Percentiles rank a stretch among this genome's conserved stretches.
Conservation (phyloP, 2,888 invertebrate species). For the Dicycla oo region DNA sequence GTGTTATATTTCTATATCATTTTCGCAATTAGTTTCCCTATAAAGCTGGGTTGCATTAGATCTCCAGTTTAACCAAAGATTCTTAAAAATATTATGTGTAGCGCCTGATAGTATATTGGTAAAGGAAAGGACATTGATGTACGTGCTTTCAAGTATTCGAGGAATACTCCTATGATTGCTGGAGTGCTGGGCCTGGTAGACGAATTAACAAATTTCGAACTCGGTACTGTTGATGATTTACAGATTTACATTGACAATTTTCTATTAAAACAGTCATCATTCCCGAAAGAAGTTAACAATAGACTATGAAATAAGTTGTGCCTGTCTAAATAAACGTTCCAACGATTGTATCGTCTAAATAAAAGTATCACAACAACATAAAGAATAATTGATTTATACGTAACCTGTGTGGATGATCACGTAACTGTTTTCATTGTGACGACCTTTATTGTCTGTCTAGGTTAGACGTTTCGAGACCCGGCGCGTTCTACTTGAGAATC, state of each 20-base stretch:
- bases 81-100: background rate
- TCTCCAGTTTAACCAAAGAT: background rate
- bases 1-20: too few relatives aligned
- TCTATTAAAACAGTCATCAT: conserved; percentile 1
- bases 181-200: too few relatives aligned
- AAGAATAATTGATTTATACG: conserved; percentile 55
- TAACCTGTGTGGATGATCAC: conserved; percentile 33
- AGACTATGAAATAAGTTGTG: conserved; percentile 48
- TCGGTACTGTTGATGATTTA: background rate
- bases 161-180: background rate
- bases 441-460: conserved; percentile 49
- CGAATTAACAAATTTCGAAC: too few relatives aligned
- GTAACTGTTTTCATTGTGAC: conserved; percentile 43
- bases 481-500: conserved; percentile 5
- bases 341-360: conserved; percentile 30
- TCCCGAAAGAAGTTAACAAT: conserved; percentile 22
- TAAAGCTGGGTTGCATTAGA: background rate
- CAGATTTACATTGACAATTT: background rate
- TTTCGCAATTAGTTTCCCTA: background rate
- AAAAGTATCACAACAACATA: conserved; percentile 54
- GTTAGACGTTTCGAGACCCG: conserved; percentile 12
- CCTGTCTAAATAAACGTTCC: conserved; percentile 49
- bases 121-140: background rate
- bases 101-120: background rate
- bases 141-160: too few relatives aligned